These are phyloP conservation scores for Haliclona indistincta DNA, from an alignment of 37 sponge, comb jelly and placozoan genomes.

Conservation along the genomic window DNA sequence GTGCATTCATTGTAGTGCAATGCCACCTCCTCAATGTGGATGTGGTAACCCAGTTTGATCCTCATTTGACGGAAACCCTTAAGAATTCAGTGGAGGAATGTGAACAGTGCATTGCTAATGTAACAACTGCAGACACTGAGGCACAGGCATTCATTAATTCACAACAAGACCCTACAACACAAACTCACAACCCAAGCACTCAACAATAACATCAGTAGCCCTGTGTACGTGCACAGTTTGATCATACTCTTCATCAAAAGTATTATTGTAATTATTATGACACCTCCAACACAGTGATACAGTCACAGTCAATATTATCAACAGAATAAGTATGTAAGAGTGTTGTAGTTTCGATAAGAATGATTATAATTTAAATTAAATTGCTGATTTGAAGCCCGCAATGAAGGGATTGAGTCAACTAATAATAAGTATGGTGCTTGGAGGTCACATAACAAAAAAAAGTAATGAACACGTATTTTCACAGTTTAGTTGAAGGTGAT, in stretches of 20 bases:
- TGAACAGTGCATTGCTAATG: slow-evolving; percentile 34
- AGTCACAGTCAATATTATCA: no score
- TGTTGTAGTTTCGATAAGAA: neutral
- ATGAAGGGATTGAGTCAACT: neutral
- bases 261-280: no score
- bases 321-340: neutral
- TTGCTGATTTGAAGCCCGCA: neutral
- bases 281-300: no score
- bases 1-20: slow-evolving; percentile 21
- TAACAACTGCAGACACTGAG: slow-evolving; percentile 1
- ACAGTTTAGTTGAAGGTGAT: neutral
- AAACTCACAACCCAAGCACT: neutral
- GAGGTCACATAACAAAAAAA: neutral
- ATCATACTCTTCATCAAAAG: no score
- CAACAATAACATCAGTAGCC: neutral
- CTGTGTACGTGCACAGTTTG: no score
- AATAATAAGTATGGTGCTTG: neutral
- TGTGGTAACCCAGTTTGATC: slow-evolving; percentile 63
- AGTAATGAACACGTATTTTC: neutral
- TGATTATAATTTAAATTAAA: neutral
- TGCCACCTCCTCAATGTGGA: slow-evolving; percentile 66
- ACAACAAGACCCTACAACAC: neutral
- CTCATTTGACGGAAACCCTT: slow-evolving; percentile 17
- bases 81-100: slow-evolving; percentile 34
- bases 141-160: neutral